Percentiles rank a stretch among this genome's conserved stretches.
Conservation (phyloP, 92 coral and sea anemone genomes). For the Metridium senile region DNA sequence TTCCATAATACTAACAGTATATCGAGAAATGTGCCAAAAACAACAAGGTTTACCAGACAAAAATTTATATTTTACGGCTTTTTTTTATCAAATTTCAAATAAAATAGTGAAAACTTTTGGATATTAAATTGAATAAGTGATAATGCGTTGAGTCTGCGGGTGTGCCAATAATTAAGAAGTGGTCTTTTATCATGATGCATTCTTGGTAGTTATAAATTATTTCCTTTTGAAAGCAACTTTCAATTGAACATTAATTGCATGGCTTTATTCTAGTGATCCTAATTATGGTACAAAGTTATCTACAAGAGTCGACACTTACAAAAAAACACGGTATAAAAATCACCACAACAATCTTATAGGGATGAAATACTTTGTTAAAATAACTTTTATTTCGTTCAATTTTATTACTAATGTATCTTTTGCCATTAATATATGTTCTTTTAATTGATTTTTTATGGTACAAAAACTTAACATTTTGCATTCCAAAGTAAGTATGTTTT, state of each 20-base stretch:
- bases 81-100: constrained; percentile 27
- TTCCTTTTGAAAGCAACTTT: constrained; percentile 17
- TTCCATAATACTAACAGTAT: neutral
- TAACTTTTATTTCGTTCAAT: too few relatives aligned
- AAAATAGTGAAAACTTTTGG: constrained; percentile 6
- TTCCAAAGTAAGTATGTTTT: neutral
- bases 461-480: neutral
- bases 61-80: constrained; percentile 8
- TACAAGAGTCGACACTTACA: neutral
- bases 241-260: constrained; percentile 19
- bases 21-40: neutral
- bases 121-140: constrained; percentile 4
- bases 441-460: too few relatives aligned
- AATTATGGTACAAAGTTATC: neutral
- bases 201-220: constrained; percentile 10
- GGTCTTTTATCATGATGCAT: constrained; percentile 14
- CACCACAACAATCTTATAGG: too few relatives aligned
- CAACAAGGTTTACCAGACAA: neutral
- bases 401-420: too few relatives aligned
- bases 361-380: too few relatives aligned
- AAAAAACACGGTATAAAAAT: too few relatives aligned
- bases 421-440: too few relatives aligned
- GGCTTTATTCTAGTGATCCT: neutral
- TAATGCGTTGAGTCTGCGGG: constrained; percentile 1
- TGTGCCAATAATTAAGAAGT: constrained; percentile 12